These are phyloP conservation scores for Erebia ligea DNA, from an alignment of 2,888 invertebrate species.

Conservation along the genomic window DNA sequence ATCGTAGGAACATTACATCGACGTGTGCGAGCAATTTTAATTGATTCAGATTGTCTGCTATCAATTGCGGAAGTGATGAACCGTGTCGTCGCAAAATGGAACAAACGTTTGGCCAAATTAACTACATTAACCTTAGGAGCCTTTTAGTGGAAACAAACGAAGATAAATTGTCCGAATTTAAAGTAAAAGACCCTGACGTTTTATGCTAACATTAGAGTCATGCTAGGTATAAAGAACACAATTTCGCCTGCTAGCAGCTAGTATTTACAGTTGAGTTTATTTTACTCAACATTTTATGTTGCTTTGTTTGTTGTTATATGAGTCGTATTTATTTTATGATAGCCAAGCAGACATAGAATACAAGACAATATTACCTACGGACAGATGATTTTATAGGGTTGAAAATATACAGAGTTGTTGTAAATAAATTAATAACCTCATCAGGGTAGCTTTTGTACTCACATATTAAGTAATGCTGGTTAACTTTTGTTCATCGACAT, in stretches of 20 bases:
- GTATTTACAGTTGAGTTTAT: slow-evolving; percentile 16
- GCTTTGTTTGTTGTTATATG: slow-evolving; percentile 13
- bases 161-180: slow-evolving; percentile 31
- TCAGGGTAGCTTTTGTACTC: too few relatives aligned
- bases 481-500: too few relatives aligned
- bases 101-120: slow-evolving; percentile 30
- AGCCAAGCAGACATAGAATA: not conserved
- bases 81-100: slow-evolving; percentile 49
- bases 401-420: not conserved
- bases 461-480: too few relatives aligned
- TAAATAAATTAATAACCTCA: too few relatives aligned
- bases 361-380: not conserved
- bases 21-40: slow-evolving; percentile 67
- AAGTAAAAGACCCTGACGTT: slow-evolving; percentile 23
- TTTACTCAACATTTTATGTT: slow-evolving; percentile 12
- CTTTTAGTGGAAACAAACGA: slow-evolving; percentile 30
- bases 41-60: slow-evolving; percentile 66
- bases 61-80: slow-evolving; percentile 68
- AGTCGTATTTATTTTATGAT: slow-evolving; percentile 7
- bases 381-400: not conserved
- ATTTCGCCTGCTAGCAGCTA: not conserved
- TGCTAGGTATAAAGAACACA: slow-evolving; percentile 11
- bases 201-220: slow-evolving; percentile 18
- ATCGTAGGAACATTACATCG: not conserved
- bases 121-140: slow-evolving; percentile 24